These are phyloP conservation scores for Larimichthys crocea DNA, from an alignment of 2,113 vertebrate species.

Conservation along the genomic window DNA sequence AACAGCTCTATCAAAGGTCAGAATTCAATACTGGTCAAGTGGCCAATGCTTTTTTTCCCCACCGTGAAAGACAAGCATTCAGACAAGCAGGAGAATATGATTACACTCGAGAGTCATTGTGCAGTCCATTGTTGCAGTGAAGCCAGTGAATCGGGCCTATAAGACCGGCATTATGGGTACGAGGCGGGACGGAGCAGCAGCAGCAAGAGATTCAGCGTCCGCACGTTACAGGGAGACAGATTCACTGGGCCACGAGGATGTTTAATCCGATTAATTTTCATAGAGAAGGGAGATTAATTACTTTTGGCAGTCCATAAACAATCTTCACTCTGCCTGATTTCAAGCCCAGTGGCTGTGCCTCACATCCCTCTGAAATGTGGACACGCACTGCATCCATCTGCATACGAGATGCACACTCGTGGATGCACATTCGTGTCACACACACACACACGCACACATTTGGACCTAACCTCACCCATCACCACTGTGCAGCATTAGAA, in stretches of 20 bases:
- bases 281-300: constrained; percentile 80
- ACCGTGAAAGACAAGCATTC: constrained; percentile 65
- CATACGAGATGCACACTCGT: constrained; percentile 30
- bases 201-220: constrained; percentile 46
- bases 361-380: constrained; percentile 45
- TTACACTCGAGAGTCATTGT: constrained; percentile 52
- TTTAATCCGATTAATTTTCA: constrained; percentile 82
- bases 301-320: constrained; percentile 83
- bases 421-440: constrained; percentile 10
- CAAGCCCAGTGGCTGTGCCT: constrained; percentile 63
- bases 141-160: constrained; percentile 53
- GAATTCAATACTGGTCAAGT: constrained; percentile 45
- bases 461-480: constrained; percentile 25
- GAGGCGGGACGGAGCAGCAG: constrained; percentile 36
- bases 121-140: constrained; percentile 49
- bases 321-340: constrained; percentile 77
- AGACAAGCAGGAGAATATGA: constrained; percentile 65
- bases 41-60: constrained; percentile 30
- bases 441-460: neutral
- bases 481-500: constrained; percentile 12
- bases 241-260: constrained; percentile 64
- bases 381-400: constrained; percentile 20
- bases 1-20: constrained; percentile 60
- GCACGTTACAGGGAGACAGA: constrained; percentile 54
- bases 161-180: constrained; percentile 42